Evolutionary conservation across 2,888 invertebrate genomes (phyloP), one percentile per base, ranked within the genome.

Genomic region (Drepanosiphum platanoidis): DNA sequence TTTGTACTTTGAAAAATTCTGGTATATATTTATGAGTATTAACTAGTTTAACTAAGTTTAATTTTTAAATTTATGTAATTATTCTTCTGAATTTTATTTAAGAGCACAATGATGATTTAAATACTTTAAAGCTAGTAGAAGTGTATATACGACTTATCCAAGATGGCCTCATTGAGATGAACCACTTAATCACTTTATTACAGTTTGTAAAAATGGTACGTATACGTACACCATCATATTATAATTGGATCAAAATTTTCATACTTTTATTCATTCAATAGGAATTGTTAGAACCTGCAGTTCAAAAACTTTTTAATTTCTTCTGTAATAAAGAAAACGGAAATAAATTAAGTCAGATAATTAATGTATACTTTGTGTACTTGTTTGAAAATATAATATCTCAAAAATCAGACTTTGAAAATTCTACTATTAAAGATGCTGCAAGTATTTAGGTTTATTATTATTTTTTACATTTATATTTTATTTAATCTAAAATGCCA

Each of bases 281-380:
- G 84, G 68, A 84, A 36, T 30, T 39, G 0, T 30, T 84, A 36
- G 84, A 84, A 68, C 22, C 27, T 52, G 68, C 58, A 13, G 66
- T 84, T 46, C 15, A 15, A 27, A 68, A 75, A 22, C n/a, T 84
- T 86, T 93, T 92, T 18, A 95, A 90, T 88, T 92, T 92, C 86
- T 91, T 90, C 92, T 94, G 91, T 9, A 84, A 75, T 36, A 80
- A 68, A 42, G 78, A 81, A 84, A 75, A 46, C 18, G 74, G 68
- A 70, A 42, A 18, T 58, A 27, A 82, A 74, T 32, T 84, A 18
- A 75, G 84, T 32, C 0, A 30, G 18, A n/a, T 70, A n/a, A 84
- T 84, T 30, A 74, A 84, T 42, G 13, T 77, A 84, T 84, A 34
- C n/a, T 68, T 84, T 13, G 75, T 84, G 30, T 84, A 84, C 15